Evolutionary conservation across 2,113 vertebrate genomes (phyloP).

Genomic region (Cricetomys ansorgei): DNA sequence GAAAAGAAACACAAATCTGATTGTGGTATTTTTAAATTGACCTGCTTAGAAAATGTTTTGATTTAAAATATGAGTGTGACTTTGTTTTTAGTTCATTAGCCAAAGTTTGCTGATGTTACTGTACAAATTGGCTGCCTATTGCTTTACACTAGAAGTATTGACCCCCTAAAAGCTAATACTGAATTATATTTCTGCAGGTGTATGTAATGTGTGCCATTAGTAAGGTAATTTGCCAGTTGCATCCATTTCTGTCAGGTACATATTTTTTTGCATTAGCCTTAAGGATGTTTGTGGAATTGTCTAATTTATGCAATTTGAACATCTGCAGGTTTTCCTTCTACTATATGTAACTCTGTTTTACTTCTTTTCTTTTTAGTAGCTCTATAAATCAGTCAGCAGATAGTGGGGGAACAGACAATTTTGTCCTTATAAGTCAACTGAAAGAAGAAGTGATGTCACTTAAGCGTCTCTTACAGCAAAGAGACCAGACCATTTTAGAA

Average conservation of each 20-base stretch:
- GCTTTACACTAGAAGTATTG: constrained; percentile 84
- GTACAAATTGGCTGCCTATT: constrained; percentile 84
- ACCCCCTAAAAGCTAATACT: constrained; percentile 88
- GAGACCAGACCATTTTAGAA: constrained; percentile 98
- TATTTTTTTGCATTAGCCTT: constrained; percentile 89
- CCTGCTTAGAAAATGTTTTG: constrained; percentile 75
- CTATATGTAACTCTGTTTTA: constrained; percentile 75
- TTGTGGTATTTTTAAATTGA: constrained; percentile 76
- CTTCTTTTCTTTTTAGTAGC: constrained; percentile 91
- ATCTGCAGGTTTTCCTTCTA: constrained; percentile 51
- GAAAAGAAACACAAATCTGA: constrained; percentile 64
- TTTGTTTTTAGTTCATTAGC: constrained; percentile 83
- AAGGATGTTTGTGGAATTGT: constrained; percentile 88
- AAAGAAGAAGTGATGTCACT: constrained; percentile 99
- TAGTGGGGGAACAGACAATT: constrained; percentile 99
- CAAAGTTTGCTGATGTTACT: constrained; percentile 82
- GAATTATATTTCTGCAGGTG: constrained; percentile 89
- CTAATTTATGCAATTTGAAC: constrained; percentile 84
- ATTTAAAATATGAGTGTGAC: constrained; percentile 69
- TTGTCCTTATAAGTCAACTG: constrained; percentile 99
- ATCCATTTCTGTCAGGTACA: constrained; percentile 90
- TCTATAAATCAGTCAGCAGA: constrained; percentile 99
- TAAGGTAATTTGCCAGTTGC: constrained; percentile 89
- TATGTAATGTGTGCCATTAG: constrained; percentile 90
- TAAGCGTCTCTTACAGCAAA: constrained; percentile 97